These are phyloP conservation scores for Montipora capricornis DNA, from an alignment of 64 coral and sea anemone species.

Conservation along the genomic window DNA sequence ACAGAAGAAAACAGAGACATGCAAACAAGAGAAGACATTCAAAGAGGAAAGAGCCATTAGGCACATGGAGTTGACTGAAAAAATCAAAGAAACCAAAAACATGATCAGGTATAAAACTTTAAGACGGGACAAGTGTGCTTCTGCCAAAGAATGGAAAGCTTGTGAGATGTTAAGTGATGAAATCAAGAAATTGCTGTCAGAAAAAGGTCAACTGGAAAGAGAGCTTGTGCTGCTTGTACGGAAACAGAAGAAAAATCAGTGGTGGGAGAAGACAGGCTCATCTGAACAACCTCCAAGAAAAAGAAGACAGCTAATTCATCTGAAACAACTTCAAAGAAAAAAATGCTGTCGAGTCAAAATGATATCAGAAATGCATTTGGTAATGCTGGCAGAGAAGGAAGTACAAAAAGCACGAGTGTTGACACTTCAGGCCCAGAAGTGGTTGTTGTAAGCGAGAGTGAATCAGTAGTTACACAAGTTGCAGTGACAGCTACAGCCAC, in stretches of 20 bases:
- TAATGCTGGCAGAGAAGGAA: conserved; percentile 1
- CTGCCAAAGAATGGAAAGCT: conserved; percentile 2
- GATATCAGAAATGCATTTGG: conserved; percentile 7
- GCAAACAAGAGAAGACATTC: conserved; percentile 32
- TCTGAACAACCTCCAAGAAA: conserved; percentile 7
- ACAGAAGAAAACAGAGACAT: conserved; percentile 8
- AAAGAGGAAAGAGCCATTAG: conserved; percentile 24
- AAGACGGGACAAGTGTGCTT: conserved; percentile 2
- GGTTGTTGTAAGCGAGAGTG: neutral
- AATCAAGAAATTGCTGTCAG: conserved; percentile 2
- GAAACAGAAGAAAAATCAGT: neutral
- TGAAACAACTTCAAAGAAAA: conserved; percentile 1
- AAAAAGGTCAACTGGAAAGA: conserved; percentile 7
- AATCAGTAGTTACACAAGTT: conserved; percentile 8
- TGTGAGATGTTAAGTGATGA: neutral
- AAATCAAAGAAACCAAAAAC: conserved; percentile 7
- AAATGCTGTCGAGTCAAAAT: neutral
- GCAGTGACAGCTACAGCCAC: conserved; percentile 5
- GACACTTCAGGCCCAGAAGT: conserved; percentile 5
- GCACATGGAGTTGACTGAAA: conserved; percentile 26
- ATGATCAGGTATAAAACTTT: neutral
- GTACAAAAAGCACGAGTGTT: neutral
- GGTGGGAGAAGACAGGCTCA: conserved; percentile 5
- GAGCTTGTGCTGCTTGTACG: neutral
- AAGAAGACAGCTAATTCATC: neutral